Base-by-base conservation (phyloP, 2,113 vertebrate species). In the Telmatochromis sp. region DNA sequence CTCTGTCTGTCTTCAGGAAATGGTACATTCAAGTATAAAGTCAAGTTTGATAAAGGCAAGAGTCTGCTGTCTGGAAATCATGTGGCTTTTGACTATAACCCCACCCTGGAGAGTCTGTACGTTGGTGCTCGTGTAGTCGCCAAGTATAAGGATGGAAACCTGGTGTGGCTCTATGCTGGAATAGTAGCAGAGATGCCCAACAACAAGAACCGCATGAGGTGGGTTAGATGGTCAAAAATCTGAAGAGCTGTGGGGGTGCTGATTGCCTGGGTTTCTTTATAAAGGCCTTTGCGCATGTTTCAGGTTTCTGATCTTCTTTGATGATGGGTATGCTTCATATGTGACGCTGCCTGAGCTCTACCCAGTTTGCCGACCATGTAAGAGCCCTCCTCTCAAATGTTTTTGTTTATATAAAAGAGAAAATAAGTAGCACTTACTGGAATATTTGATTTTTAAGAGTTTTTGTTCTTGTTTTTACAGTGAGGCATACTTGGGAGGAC, bases 21-120 rank as follows among this genome's bases (percentile, higher is more conserved):
- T 1, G 97, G 96, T 50, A 57, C 87, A 3, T 93, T 90, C 84
- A 99, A 99, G 42, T 99, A 97, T 95, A 99, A 99, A 90, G 98
- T 99, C 83, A 99, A 99, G 81, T 99, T 99, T 85, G 99, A 99
- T 68, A 99, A 99, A 95, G 98, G 98, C 1, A 99, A 99, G 95
- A 99, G 98, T 90, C 95, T 99, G 84, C 97, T 99, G 7, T 99
- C 98, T 1, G 99, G 99, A 33, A 99, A 99, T 91, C 98, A 99
- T 54, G 97, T 99, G 21, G 99, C 99, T 2, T 99, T 99, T 1
- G 98, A 99, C 85, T 97, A 98, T 40, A 98, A 99, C 95, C 98
- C 98, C 3, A 94, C 93, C 0, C 94, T 97, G 0, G 98, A 99
- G 90, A 96, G 96, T 26, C 94, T 99, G 55, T 97, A 96, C 7